phyloP scores from a whole-genome alignment of 2,113 vertebrate species.

The Platichthys stellatus region DNA sequence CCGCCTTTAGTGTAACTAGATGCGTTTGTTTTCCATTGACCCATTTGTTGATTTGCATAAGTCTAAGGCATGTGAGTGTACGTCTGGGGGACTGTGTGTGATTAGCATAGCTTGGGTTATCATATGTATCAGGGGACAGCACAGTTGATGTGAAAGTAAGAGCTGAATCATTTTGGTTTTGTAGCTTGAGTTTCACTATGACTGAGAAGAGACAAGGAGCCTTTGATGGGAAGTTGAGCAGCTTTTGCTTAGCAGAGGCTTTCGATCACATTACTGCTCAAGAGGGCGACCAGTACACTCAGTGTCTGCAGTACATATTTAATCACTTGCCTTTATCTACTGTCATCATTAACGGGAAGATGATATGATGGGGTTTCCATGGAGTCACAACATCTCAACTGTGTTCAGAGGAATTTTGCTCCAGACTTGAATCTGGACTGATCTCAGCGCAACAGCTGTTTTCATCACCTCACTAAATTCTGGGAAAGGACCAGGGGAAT shows the following conservation, averaged over 20 bases:
- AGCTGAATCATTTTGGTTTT: slow-evolving; percentile 34
- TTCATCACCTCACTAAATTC: slow-evolving; percentile 54
- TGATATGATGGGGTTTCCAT: slow-evolving; percentile 31
- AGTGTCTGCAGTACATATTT: background rate
- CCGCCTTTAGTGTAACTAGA: background rate
- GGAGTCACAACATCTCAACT: slow-evolving; percentile 28
- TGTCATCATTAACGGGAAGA: slow-evolving; percentile 2
- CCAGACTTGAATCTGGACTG: slow-evolving; percentile 33
- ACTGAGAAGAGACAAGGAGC: slow-evolving; percentile 8
- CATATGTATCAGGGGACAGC: no score
- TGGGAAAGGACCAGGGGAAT: slow-evolving; percentile 45
- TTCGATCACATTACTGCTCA: background rate
- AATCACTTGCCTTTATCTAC: background rate
- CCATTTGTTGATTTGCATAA: background rate
- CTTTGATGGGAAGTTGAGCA: slow-evolving; percentile 34
- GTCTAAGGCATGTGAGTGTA: background rate
- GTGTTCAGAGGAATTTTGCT: slow-evolving; percentile 39
- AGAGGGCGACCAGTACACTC: background rate
- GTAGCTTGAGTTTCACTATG: slow-evolving; percentile 38
- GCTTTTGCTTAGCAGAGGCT: background rate
- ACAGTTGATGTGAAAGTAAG: slow-evolving; percentile 48
- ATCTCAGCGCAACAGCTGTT: slow-evolving; percentile 60
- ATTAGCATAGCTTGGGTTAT: no score
- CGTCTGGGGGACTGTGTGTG: background rate
- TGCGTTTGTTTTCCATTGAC: slow-evolving; percentile 13